Evolutionary conservation across 2,113 vertebrate species (phyloP), one percentile per base, ranked within the genome.

Genomic region (Oryzias curvinotus): DNA sequence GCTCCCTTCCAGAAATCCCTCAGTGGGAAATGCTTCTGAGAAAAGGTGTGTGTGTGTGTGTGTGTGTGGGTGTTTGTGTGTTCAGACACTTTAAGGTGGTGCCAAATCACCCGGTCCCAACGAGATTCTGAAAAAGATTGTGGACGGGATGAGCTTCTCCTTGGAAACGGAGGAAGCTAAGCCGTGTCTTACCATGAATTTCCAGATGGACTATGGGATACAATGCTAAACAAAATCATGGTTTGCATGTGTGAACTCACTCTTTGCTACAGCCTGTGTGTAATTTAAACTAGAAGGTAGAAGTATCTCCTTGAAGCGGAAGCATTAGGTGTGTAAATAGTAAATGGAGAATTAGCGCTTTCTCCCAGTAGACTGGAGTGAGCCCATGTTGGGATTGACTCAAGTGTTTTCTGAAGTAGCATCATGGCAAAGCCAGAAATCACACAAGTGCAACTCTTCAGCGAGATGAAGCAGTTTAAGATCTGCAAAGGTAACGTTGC

Each of bases 241-340:
- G 1, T 36, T 36, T 36, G 1, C 36, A 36, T 36, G 36, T 12
- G 36, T 36, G 36, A 36, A 36, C 36, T 36, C 10, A 13, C 36
- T 36, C 36, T 12, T 12, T 3, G 10, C 36, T 3, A 36, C 2
- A 36, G 1, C 21, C 21, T 23, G 21, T 23, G 21, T 23, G 21
- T 8, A 10, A 36, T 36, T 56, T 49, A 45, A 78, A 68, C 23
- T 43, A 50, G 14, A 47, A n/a, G n/a, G 28, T 12, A 68, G 60
- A 75, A 59, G 28, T 52, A 49, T 65, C 62, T 52, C 13, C 61
- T 45, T 17, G 52, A 72, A 36, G 75, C 70, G 70, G 70, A 78
- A 45, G 67, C 36, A 28, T 72, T 71, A 76, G 52, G 82, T 68
- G 43, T 84, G 73, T 73, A 73, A 83, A 83, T 80, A 66, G 49